Conservation (phyloP, 2,888 invertebrate genomes). For the Meliscaeva auricollis region DNA sequence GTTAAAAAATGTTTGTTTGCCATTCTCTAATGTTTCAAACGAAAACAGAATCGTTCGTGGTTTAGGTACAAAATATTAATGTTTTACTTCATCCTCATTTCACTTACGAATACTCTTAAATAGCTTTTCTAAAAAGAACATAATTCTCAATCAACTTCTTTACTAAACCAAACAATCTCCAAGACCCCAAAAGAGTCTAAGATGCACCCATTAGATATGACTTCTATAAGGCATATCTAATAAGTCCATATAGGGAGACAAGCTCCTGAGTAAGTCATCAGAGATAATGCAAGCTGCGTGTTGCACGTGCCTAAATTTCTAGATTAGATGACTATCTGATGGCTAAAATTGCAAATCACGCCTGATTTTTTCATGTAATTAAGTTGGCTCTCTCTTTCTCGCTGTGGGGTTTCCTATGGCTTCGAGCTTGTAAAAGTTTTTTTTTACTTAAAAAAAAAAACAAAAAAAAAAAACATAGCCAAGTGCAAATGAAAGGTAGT, state of each 20-base stretch:
- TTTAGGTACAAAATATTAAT: too few species aligned
- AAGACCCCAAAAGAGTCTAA: not conserved
- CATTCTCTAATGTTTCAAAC: too few species aligned
- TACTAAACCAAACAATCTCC: not conserved
- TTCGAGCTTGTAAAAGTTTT: slow-evolving; percentile 15
- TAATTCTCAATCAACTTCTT: not conserved
- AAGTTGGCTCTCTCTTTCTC: slow-evolving; percentile 39
- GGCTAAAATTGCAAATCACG: slow-evolving; percentile 49
- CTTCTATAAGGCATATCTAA: not conserved
- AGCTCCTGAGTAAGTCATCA: slow-evolving; percentile 9
- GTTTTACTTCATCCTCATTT: too few species aligned
- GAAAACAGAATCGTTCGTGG: too few species aligned
- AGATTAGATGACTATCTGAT: slow-evolving; percentile 28
- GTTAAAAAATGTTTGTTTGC: too few species aligned
- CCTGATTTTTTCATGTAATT: slow-evolving; percentile 47
- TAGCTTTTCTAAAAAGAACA: not conserved
- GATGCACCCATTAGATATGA: slow-evolving; percentile 4
- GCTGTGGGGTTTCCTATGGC: not conserved
- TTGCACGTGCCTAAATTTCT: slow-evolving; percentile 49
- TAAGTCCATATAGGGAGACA: not conserved
- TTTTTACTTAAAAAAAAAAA: slow-evolving; percentile 33
- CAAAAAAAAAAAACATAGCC: slow-evolving; percentile 24
- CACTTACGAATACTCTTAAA: too few species aligned
- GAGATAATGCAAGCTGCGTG: slow-evolving; percentile 35
- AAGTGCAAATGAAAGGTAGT: slow-evolving; percentile 40